These are phyloP conservation scores for Cyclophora albipunctata DNA, from an alignment of 2,888 invertebrate genomes.

Conservation along the genomic window DNA sequence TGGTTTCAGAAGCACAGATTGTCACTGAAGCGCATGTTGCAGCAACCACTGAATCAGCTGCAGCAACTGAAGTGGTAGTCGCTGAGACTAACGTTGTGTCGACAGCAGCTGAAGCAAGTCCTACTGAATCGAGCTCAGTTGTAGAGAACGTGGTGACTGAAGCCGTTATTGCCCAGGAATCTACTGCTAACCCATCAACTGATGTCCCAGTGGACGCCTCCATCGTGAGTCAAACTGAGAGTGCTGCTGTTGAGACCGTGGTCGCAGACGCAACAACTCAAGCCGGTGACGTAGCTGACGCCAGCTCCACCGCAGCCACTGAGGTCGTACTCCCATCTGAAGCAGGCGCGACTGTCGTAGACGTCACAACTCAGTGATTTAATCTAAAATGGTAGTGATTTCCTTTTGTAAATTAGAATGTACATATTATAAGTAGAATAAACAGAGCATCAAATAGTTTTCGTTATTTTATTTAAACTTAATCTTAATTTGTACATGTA, in stretches of 20 bases:
- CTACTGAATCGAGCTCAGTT: no score
- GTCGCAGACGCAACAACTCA: neutral
- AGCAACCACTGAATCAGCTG: constrained; percentile 1
- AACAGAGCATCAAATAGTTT: constrained; percentile 11
- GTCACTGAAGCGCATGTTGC: constrained; percentile 1
- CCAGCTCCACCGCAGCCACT: neutral
- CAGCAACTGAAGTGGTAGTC: constrained; percentile 1
- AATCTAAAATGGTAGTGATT: constrained; percentile 12
- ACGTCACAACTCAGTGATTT: constrained; percentile 42
- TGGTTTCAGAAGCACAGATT: neutral
- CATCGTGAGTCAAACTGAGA: neutral
- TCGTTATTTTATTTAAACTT: neutral
- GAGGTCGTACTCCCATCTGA: constrained; percentile 31
- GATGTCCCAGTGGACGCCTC: neutral
- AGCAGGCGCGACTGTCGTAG: constrained; percentile 47
- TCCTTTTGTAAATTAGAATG: constrained; percentile 14
- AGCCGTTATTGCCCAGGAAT: neutral
- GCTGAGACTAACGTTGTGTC: neutral
- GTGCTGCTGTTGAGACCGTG: neutral
- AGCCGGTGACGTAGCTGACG: neutral
- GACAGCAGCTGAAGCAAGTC: neutral
- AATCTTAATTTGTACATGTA: neutral
- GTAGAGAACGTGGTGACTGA: neutral
- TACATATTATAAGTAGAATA: constrained; percentile 22
- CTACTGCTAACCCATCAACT: neutral